Evolutionary conservation across 2,113 vertebrate species (phyloP).

Genomic region (Amazona vittata): DNA sequence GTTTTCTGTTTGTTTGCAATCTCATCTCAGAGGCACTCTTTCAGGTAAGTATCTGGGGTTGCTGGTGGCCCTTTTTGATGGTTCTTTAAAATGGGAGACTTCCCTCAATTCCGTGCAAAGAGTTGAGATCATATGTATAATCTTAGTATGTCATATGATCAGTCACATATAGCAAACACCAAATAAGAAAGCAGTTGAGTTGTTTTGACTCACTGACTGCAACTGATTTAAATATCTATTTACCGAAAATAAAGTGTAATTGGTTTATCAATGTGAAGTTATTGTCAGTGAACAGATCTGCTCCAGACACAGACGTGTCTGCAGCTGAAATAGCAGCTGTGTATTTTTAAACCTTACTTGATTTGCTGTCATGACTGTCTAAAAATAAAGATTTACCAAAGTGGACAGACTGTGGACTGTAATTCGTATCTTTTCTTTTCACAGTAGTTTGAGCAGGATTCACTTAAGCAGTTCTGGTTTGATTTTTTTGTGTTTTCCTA

Average conservation of each 20-base stretch:
- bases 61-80: not conserved
- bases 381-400: constrained; percentile 52
- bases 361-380: constrained; percentile 1
- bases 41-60: not conserved
- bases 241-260: not conserved
- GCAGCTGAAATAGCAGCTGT: constrained; percentile 24
- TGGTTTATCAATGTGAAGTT: not conserved
- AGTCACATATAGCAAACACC: not conserved
- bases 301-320: not conserved
- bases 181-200: not conserved
- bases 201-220: not conserved
- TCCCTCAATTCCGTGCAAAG: not conserved
- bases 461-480: not conserved
- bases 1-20: not conserved
- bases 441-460: not conserved
- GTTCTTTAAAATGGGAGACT: not conserved
- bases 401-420: not conserved
- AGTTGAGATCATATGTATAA: not conserved
- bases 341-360: constrained; percentile 52
- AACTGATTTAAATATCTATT: not conserved
- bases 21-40: not conserved
- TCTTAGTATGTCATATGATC: not conserved
- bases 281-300: not conserved
- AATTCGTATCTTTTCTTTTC: constrained; percentile 12
- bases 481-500: not conserved